phyloP scores from a whole-genome alignment of 2,113 vertebrate genomes.

The Xerus inauris region DNA sequence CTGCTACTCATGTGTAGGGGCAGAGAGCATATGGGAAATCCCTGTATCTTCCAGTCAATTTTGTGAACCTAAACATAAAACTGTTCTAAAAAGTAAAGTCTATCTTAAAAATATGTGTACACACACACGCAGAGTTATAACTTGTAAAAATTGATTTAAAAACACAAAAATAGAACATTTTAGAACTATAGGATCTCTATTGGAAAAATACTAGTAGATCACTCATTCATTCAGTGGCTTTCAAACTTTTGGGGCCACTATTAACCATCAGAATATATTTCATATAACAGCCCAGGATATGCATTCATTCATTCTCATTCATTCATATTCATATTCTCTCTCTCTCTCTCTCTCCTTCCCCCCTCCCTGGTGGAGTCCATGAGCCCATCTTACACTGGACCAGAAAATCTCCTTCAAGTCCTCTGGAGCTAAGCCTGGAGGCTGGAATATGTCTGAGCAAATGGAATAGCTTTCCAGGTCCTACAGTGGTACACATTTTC shows the following conservation, averaged over 20 bases:
- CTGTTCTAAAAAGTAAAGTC: neutral
- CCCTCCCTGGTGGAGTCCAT: neutral
- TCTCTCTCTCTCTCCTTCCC: neutral
- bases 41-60: neutral
- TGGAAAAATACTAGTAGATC: conserved; percentile 20
- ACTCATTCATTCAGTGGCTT: neutral
- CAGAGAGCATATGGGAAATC: neutral
- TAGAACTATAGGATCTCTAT: neutral
- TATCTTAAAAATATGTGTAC: neutral
- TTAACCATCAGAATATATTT: neutral
- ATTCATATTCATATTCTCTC: neutral
- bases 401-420: neutral
- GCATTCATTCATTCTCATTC: neutral
- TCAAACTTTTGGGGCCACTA: neutral
- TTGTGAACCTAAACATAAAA: neutral
- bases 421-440: neutral
- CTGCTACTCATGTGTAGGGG: no score
- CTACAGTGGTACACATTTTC: neutral
- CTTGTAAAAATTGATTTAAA: conserved; percentile 20
- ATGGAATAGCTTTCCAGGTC: neutral
- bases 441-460: neutral
- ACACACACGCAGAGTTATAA: neutral
- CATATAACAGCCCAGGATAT: neutral
- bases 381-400: neutral
- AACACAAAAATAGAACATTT: conserved; percentile 31